Conservation (phyloP, 1,140 invertebrate genomes). For the Myzus persicae region DNA sequence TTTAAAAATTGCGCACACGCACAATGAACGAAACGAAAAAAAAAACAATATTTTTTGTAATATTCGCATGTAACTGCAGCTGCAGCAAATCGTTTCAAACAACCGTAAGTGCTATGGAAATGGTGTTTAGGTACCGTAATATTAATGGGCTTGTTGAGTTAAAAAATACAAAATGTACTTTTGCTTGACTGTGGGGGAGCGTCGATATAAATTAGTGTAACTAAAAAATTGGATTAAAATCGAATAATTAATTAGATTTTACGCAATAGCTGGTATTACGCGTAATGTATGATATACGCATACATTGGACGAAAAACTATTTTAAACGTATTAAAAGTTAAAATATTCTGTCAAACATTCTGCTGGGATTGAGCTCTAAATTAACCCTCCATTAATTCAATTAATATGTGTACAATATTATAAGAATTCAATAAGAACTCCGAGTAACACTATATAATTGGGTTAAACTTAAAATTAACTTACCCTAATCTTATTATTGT, state of each 20-base stretch:
- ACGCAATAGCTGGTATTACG: not conserved
- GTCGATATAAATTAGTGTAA: not conserved
- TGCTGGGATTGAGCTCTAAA: not conserved
- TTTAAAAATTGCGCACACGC: not conserved
- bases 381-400: not conserved
- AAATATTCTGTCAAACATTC: not conserved
- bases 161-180: not conserved
- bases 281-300: not conserved
- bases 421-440: not conserved
- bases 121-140: not conserved
- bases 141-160: not conserved
- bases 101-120: not conserved
- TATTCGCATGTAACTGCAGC: not conserved
- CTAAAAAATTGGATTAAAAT: not conserved
- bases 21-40: not conserved
- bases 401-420: not conserved
- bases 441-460: not conserved
- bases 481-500: not conserved
- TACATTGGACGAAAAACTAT: not conserved
- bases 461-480: not conserved
- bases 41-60: not conserved
- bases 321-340: not conserved
- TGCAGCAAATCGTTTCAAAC: not conserved
- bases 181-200: not conserved
- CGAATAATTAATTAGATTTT: not conserved